Percentiles rank a stretch among this genome's conserved stretches.
Conservation (phyloP, 2,888 invertebrate genomes). For the Gibbula magus region DNA sequence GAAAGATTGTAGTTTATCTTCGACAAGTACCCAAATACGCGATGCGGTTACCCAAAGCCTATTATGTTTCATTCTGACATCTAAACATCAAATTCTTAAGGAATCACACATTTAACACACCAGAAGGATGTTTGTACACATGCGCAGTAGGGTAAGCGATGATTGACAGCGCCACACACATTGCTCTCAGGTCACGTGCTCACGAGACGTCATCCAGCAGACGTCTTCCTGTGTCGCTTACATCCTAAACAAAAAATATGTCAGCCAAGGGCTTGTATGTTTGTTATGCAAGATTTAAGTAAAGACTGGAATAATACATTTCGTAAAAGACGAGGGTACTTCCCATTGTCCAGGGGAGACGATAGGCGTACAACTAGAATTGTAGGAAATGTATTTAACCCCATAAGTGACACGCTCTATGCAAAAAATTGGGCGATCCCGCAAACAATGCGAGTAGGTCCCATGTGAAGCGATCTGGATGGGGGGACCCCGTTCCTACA, state of each 20-base stretch:
- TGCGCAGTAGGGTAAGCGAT: conserved; percentile 1
- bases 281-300: conserved; percentile 18
- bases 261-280: conserved; percentile 16
- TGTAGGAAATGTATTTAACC: conserved; percentile 14
- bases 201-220: conserved; percentile 18
- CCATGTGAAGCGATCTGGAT: conserved; percentile 12
- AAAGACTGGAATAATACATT: not conserved
- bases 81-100: not conserved
- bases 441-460: conserved; percentile 2
- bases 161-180: conserved; percentile 20
- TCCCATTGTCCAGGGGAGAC: not conserved
- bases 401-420: conserved; percentile 14
- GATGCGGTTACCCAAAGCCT: too few relatives aligned
- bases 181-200: conserved; percentile 12
- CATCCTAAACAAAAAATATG: conserved; percentile 13
- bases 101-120: not conserved
- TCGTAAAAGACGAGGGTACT: conserved; percentile 3
- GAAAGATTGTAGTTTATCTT: too few relatives aligned
- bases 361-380: conserved; percentile 4
- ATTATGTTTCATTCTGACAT: not conserved
- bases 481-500: not conserved
- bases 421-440: conserved; percentile 18
- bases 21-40: too few relatives aligned
- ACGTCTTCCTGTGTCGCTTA: conserved; percentile 18
- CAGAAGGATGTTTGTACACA: not conserved